Evolutionary conservation across 92 coral and sea anemone species (phyloP).

Genomic region (Phenganax marumi): DNA sequence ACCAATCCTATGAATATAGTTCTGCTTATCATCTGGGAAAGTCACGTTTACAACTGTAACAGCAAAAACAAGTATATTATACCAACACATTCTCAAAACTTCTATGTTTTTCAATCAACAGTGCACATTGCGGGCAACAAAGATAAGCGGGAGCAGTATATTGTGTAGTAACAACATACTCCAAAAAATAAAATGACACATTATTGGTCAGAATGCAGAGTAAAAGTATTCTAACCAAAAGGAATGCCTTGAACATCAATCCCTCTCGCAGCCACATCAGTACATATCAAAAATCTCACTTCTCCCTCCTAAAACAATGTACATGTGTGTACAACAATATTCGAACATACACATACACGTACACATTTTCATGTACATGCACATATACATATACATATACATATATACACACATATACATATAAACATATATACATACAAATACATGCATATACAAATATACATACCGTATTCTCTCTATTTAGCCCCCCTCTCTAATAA

Average conservation of each 20-base stretch:
- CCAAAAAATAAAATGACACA: no score
- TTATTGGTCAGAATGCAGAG: no score
- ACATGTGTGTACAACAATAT: neutral
- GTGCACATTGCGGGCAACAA: no score
- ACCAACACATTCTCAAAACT: neutral
- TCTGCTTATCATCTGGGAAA: conserved; percentile 92
- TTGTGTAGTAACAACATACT: no score
- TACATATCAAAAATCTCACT: conserved; percentile 84
- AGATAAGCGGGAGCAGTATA: no score
- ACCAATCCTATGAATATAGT: conserved; percentile 94
- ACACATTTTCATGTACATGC: neutral
- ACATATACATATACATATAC: no score
- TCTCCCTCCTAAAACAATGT: conserved; percentile 69
- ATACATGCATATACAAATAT: neutral
- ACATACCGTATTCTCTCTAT: no score
- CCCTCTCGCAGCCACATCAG: conserved; percentile 97
- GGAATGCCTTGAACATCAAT: conserved; percentile 87
- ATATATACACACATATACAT: no score
- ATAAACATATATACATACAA: no score
- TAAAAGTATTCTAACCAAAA: conserved; percentile 62
- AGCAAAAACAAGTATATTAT: neutral
- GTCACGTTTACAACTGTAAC: conserved; percentile 85
- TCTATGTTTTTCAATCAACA: neutral
- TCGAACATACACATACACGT: neutral
- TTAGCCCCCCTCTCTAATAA: no score